Base-by-base conservation (phyloP, 92 coral and sea anemone genomes). In the Paramuricea clavata region DNA sequence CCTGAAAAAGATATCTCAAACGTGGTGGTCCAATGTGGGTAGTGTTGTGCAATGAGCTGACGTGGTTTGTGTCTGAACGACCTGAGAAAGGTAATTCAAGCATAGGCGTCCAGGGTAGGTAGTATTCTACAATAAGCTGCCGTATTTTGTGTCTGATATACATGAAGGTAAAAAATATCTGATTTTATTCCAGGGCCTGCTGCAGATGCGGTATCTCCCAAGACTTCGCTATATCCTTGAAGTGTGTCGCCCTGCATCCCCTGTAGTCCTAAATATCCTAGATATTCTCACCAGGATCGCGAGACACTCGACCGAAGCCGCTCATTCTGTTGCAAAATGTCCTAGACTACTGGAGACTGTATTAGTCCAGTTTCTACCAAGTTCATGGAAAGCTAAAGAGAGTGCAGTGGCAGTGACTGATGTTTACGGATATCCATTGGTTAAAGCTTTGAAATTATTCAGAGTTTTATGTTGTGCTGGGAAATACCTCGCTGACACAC, bases 201-300 rank as follows among this genome's bases (percentile, higher is more conserved):
- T 94, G 52, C 95, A 93, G 78, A 96, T 96, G 99, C 90, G 86
- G 19, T 73, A 94, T 42, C 88, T 96, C 30, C 99, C 94, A 70
- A 92, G 99, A 26, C 83, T 96, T n/a, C 91, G 99, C 27, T 94
- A 93, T 89, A 86, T 97, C 33, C 95, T 97, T n/a, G 99, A 97
- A 62, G 92, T 97, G 65, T 93, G 94, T 76, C 83, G 78, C 17
- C 99, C 99, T 22, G 86, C 92, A 4, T 89, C 97, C 16, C 93
- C 94, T 3, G 69, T 92, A 0, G 98, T 97, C 41, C 72, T 84
- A 3, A 78, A 93, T 32, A 86, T 88, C 68, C 88, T 97, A 0
- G 89, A 76, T 59, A 83, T 94, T 69, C 86, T 97, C 9, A 90
- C 91, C 9, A 91, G 99, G 87, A 92, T 94, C 47, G 89, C 96